Conservation (phyloP, 1,140 invertebrate species). For the Aradophagus sp. region DNA sequence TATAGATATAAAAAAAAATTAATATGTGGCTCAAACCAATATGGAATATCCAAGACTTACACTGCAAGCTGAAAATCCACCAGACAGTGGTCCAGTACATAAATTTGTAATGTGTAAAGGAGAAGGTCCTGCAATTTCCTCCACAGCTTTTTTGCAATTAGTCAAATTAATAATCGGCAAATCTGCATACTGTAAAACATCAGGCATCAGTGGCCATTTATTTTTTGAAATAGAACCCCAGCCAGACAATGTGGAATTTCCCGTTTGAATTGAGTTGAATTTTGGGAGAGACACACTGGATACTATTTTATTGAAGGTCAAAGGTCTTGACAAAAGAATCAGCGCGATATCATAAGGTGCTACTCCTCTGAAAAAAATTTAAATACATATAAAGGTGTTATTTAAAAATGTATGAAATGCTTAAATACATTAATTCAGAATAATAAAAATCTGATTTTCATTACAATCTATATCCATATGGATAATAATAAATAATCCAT, state of each 20-base stretch:
- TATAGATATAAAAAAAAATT: neutral
- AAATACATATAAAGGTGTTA: neutral
- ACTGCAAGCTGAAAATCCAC: conserved; percentile 78
- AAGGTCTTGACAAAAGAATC: neutral
- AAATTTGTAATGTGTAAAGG: conserved; percentile 73
- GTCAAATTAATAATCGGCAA: conserved; percentile 58
- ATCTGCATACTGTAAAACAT: conserved; percentile 56
- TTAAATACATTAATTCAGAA: too few species aligned
- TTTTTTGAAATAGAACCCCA: conserved; percentile 53
- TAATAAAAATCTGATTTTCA: too few species aligned
- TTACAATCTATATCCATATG: too few species aligned
- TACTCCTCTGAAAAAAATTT: conserved; percentile 1
- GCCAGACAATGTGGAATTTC: conserved; percentile 41
- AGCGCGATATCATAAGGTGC: conserved; percentile 1
- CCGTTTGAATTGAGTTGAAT: neutral
- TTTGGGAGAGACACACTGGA: neutral
- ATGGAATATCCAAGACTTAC: conserved; percentile 62
- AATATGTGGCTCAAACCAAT: neutral
- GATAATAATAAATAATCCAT: too few species aligned
- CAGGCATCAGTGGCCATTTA: conserved; percentile 42
- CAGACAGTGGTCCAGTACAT: conserved; percentile 78
- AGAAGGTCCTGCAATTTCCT: conserved; percentile 43
- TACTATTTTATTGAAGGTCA: conserved; percentile 2
- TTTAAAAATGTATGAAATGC: too few species aligned
- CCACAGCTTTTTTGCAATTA: conserved; percentile 59